Evolutionary conservation across 2,113 vertebrate genomes (phyloP).

Genomic region (Menidia beryllina): DNA sequence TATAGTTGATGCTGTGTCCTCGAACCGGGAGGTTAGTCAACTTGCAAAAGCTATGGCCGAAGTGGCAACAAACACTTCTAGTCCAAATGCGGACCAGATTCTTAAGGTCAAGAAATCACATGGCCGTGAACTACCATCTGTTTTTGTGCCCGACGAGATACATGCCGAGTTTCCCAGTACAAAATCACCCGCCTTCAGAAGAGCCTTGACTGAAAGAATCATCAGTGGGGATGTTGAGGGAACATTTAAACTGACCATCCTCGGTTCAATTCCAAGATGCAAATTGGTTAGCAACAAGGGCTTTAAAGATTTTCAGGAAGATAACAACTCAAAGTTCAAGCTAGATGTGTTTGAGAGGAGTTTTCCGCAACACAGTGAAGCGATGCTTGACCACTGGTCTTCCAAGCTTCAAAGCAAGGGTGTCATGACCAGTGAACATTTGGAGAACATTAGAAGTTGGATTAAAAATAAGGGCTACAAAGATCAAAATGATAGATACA

Average conservation of each 20-base stretch:
- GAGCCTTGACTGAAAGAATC: background rate
- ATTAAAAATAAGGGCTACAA: conserved; percentile 9
- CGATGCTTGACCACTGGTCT: conserved; percentile 18
- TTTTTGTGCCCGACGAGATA: background rate
- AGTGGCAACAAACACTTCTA: conserved; percentile 14
- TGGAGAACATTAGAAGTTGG: background rate
- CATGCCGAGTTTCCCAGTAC: conserved; percentile 4
- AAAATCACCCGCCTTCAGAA: conserved; percentile 4
- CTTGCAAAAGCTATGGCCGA: conserved; percentile 31
- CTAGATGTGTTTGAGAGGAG: background rate
- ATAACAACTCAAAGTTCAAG: background rate
- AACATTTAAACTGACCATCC: conserved; percentile 27
- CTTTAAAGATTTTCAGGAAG: background rate
- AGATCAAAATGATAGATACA: conserved; percentile 21
- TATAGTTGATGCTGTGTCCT: background rate
- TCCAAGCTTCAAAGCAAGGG: background rate
- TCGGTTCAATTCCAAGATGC: conserved; percentile 19
- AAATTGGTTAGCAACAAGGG: background rate
- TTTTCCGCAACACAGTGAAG: conserved; percentile 1
- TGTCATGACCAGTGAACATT: accelerated
- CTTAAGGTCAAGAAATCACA: background rate
- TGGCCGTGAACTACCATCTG: background rate
- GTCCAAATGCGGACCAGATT: background rate
- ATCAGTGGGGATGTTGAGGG: conserved; percentile 5
- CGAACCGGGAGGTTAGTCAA: conserved; percentile 32